A percentile compares a stretch with the other conserved stretches of the same genome.
These are phyloP conservation scores for Perca fluviatilis DNA, from an alignment of 2,113 vertebrate species.

Conservation along the genomic window DNA sequence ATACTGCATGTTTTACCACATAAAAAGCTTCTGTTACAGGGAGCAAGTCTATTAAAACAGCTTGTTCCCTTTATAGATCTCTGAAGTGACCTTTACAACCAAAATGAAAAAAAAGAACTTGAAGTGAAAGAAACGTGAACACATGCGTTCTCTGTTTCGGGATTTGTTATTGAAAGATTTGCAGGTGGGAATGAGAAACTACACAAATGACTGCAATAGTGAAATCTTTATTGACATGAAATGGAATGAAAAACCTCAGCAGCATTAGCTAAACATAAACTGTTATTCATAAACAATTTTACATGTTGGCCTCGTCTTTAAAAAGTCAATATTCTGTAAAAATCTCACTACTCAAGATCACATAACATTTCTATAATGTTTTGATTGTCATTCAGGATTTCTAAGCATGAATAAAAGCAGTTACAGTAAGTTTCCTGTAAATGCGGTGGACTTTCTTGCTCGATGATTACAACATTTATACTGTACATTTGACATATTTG, in stretches of 20 bases:
- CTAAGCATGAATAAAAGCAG: background rate
- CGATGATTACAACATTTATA: background rate
- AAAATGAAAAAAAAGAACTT: background rate
- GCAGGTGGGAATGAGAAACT: background rate
- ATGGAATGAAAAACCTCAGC: background rate
- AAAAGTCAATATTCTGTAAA: background rate
- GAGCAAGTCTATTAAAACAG: slow-evolving; percentile 39
- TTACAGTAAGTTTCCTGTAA: background rate
- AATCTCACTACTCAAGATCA: background rate
- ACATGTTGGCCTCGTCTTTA: background rate
- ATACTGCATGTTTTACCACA: slow-evolving; percentile 15
- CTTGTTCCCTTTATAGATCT: slow-evolving; percentile 13
- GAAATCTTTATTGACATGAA: background rate
- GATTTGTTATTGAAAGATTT: background rate
- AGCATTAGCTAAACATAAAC: background rate
- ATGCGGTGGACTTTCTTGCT: background rate
- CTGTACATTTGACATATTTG: too few relatives aligned
- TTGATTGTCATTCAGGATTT: background rate
- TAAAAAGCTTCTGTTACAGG: slow-evolving; percentile 32
- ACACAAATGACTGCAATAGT: background rate
- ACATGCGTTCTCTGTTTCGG: background rate
- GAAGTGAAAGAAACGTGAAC: background rate
- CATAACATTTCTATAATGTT: background rate
- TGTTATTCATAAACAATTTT: background rate
- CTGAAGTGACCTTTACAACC: slow-evolving; percentile 35